These are phyloP conservation scores for Epinotia brunnichana DNA, from an alignment of 2,888 invertebrate species.

Conservation along the genomic window DNA sequence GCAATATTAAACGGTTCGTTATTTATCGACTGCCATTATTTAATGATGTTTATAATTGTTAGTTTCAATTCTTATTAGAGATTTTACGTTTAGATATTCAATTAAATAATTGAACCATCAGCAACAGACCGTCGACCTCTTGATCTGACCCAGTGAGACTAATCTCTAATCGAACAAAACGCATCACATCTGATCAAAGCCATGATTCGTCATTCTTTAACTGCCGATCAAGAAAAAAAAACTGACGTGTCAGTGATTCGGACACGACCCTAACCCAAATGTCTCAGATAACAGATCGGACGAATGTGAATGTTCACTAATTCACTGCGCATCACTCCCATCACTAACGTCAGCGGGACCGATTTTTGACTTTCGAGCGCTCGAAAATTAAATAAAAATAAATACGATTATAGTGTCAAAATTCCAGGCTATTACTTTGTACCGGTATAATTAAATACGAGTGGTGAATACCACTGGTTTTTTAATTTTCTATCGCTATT, in stretches of 20 bases:
- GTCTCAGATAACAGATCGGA: slow-evolving; percentile 71
- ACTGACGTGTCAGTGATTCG: slow-evolving; percentile 64
- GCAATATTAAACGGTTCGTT: slow-evolving; percentile 33
- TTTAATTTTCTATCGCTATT: too few relatives aligned
- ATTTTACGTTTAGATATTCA: slow-evolving; percentile 44
- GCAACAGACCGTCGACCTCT: slow-evolving; percentile 41
- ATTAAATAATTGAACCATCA: slow-evolving; percentile 42
- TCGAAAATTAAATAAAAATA: too few relatives aligned
- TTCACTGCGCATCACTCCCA: slow-evolving; percentile 52
- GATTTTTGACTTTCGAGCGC: too few relatives aligned
- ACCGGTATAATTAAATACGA: too few relatives aligned
- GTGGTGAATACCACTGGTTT: too few relatives aligned
- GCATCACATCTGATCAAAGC: slow-evolving; percentile 60
- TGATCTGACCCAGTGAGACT: slow-evolving; percentile 52
- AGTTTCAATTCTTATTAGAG: slow-evolving; percentile 37
- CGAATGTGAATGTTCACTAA: slow-evolving; percentile 75
- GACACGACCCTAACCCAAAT: slow-evolving; percentile 77
- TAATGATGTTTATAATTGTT: slow-evolving; percentile 42
- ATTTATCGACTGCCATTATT: slow-evolving; percentile 38
- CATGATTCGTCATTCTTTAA: slow-evolving; percentile 72
- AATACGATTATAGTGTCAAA: too few relatives aligned
- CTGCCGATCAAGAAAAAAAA: slow-evolving; percentile 70
- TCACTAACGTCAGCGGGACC: too few relatives aligned
- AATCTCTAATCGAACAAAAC: slow-evolving; percentile 57
- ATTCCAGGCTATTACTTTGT: too few relatives aligned